Evolutionary conservation across 1,140 invertebrate genomes (phyloP), one percentile per base, ranked within the genome.

Genomic region (Micrasema minimum): DNA sequence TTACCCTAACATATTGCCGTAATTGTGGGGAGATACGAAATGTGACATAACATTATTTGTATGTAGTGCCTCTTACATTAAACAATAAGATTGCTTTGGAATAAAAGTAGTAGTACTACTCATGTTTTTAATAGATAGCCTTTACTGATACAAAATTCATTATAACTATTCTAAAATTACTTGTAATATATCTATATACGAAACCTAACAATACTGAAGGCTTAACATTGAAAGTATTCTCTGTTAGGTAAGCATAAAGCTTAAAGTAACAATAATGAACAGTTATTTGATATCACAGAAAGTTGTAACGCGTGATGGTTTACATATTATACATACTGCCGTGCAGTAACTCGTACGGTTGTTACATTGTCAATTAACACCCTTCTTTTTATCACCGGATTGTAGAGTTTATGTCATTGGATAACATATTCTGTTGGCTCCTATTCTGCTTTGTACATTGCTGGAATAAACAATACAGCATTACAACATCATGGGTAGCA

Each of bases 371-470:
- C 48, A 46, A 16, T 48, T 23, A 61, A 41, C 14, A 22, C 48
- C 37, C 12, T 53, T 20, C 3, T 38, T 38, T 70, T 75, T 84
- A 84, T 85, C 83, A 85, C 82, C 83, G 82, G 75, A 83, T 78
- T 64, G 82, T 80, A 31, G 81, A 78, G 64, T 80, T 79, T 69
- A 85, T 82, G 78, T 85, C 83, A 77, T 85, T 85, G 64, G 79
- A 80, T 78, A 85, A 76, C 75, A 77, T 81, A 78, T 85, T 85
- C 76, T 85, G 83, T 74, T 83, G 80, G 74, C 79, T 83, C 69
- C 16, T 41, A 16, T 66, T 72, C 16, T 66, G 65, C 81, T 83
- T 84, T 66, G 80, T 81, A 72, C 83, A 85, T 78, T 84, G 82
- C 83, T 85, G 80, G 68, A 83, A 83, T 77, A 73, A 62, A 73